Percentiles rank a stretch among this genome's conserved stretches.
These are phyloP conservation scores for Mormyrus hasselquistii DNA, from an alignment of 2,797 vertebrate species.

Conservation along the genomic window DNA sequence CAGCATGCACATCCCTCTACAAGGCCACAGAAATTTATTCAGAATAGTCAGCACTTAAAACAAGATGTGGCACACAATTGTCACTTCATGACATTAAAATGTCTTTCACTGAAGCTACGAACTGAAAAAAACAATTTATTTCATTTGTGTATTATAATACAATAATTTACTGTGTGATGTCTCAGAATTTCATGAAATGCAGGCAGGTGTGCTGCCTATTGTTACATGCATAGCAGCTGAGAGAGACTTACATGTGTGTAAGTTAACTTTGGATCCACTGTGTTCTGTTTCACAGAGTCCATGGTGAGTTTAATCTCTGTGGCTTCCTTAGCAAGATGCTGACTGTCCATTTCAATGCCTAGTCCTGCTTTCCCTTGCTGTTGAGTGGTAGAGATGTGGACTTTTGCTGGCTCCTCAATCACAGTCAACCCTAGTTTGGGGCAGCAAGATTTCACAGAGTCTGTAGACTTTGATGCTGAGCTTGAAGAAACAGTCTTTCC, in stretches of 20 bases:
- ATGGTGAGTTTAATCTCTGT: constrained; percentile 92
- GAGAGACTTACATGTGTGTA: constrained; percentile 93
- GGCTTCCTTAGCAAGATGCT: constrained; percentile 85
- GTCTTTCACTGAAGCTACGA: not conserved
- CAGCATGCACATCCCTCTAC: not conserved
- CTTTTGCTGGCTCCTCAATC: constrained; percentile 76
- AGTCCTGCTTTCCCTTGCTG: constrained; percentile 72
- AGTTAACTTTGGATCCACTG: constrained; percentile 91
- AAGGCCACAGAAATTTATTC: not conserved
- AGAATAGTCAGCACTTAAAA: not conserved
- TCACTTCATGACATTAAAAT: not conserved
- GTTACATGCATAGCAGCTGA: constrained; percentile 42
- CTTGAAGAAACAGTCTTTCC: constrained; percentile 65
- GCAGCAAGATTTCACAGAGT: constrained; percentile 75
- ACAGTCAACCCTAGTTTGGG: constrained; percentile 79
- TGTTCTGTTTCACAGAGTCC: constrained; percentile 91
- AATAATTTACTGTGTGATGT: not conserved
- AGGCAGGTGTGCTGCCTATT: constrained; percentile 17
- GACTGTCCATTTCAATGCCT: constrained; percentile 79
- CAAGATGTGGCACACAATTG: not conserved
- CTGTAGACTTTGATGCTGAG: constrained; percentile 79
- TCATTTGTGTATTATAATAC: not conserved
- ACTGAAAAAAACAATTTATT: not conserved
- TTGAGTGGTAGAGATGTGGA: constrained; percentile 71
- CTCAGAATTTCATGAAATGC: not conserved